Evolutionary conservation across 2,888 invertebrate genomes (phyloP).

Genomic region (Cryptocheilus praepositus): DNA sequence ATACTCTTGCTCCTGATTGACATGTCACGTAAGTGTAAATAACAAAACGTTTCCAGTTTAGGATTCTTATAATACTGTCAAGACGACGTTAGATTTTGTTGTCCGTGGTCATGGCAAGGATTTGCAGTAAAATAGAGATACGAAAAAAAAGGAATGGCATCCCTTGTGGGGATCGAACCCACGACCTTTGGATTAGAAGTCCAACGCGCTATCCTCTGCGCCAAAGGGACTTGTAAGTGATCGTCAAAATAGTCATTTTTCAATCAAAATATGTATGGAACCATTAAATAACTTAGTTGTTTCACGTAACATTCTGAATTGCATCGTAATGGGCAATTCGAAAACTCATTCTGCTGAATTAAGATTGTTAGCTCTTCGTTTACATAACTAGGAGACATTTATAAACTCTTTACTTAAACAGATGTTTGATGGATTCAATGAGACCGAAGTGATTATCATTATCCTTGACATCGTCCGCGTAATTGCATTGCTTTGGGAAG

Average conservation of each 20-base stretch:
- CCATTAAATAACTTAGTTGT: too few relatives aligned
- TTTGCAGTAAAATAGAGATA: background rate
- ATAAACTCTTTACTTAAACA: constrained; percentile 21
- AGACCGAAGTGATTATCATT: constrained; percentile 15
- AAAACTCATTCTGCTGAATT: background rate
- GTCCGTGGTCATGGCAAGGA: background rate
- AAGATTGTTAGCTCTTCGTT: background rate
- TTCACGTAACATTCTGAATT: too few relatives aligned
- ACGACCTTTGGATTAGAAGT: constrained; percentile 74
- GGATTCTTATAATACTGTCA: background rate
- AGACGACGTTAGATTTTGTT: background rate
- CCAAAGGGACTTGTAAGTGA: constrained; percentile 67
- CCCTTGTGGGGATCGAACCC: constrained; percentile 74
- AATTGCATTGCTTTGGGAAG: constrained; percentile 49
- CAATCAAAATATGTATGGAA: too few relatives aligned
- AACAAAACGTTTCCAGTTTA: background rate
- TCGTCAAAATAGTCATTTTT: background rate
- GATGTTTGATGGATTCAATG: constrained; percentile 17
- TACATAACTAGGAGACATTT: background rate
- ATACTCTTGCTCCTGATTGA: constrained; percentile 55
- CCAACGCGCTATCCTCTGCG: constrained; percentile 74
- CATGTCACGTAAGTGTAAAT: background rate
- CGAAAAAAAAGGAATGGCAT: constrained; percentile 58
- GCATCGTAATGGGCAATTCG: background rate
- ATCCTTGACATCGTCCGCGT: constrained; percentile 2